These are phyloP conservation scores for Coleophora flavipennella DNA, from an alignment of 2,888 invertebrate genomes.

Conservation along the genomic window DNA sequence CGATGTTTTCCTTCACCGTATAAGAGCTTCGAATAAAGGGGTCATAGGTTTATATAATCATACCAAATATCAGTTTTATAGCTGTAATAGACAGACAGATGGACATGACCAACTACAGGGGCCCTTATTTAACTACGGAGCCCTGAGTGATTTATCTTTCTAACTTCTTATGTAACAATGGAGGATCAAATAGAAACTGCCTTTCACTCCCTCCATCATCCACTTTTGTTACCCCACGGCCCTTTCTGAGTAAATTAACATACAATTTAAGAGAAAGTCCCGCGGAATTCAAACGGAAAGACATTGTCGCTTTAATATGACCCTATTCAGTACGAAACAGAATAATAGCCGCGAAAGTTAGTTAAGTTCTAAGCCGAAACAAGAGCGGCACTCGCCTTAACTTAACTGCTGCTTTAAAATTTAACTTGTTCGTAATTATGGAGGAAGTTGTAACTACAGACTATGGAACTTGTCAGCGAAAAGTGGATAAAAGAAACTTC, in stretches of 20 bases:
- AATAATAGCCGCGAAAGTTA: slow-evolving; percentile 1
- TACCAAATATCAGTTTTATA: too few relatives aligned
- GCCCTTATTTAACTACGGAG: too few relatives aligned
- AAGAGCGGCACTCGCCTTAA: background rate
- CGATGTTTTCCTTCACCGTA: too few relatives aligned
- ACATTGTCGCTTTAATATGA: slow-evolving; percentile 7
- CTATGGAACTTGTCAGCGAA: too few relatives aligned
- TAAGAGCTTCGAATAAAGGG: too few relatives aligned
- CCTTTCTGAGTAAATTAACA: slow-evolving; percentile 47
- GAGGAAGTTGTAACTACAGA: too few relatives aligned
- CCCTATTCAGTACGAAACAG: slow-evolving; percentile 2
- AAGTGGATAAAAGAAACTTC: too few relatives aligned
- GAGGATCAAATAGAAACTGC: background rate
- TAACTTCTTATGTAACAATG: too few relatives aligned
- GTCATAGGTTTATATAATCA: too few relatives aligned
- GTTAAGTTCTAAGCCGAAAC: slow-evolving; percentile 1
- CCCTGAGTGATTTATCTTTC: too few relatives aligned
- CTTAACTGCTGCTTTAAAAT: background rate
- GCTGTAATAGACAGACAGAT: too few relatives aligned
- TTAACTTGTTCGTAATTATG: slow-evolving; percentile 23
- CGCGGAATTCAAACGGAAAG: slow-evolving; percentile 8
- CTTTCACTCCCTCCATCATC: background rate
- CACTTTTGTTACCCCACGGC: slow-evolving; percentile 32
- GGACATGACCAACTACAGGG: too few relatives aligned
- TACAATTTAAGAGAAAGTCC: slow-evolving; percentile 40